These are phyloP conservation scores for Tretioscincus oriximinensis DNA, from an alignment of 2,113 vertebrate species.

Conservation along the genomic window DNA sequence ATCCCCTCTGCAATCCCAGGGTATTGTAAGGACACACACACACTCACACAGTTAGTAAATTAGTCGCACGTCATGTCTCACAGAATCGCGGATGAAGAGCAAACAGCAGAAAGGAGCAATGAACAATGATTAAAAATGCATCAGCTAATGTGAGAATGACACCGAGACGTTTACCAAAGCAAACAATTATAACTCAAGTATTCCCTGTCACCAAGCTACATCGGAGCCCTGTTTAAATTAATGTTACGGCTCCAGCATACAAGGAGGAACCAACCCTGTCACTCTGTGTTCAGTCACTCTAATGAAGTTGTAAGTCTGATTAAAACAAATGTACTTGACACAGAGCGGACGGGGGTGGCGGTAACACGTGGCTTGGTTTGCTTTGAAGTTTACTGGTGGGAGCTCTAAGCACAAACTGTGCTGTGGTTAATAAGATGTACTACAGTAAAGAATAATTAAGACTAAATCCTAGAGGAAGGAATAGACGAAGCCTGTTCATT, in stretches of 20 bases:
- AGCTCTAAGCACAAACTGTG: slow-evolving; percentile 25
- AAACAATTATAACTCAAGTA: slow-evolving; percentile 9
- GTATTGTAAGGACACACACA: not conserved
- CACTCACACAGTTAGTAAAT: not conserved
- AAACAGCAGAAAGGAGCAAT: slow-evolving; percentile 30
- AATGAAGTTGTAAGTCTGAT: slow-evolving; percentile 47
- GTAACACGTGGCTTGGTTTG: not conserved
- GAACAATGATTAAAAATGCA: slow-evolving; percentile 32
- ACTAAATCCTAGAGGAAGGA: slow-evolving; percentile 21
- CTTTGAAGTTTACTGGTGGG: slow-evolving; percentile 38
- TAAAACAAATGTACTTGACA: slow-evolving; percentile 42
- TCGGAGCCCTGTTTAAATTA: slow-evolving; percentile 39
- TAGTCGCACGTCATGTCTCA: not conserved
- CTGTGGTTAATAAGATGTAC: slow-evolving; percentile 39
- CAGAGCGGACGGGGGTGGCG: fast-evolving
- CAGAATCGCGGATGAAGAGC: slow-evolving; percentile 15
- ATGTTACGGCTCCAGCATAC: not conserved
- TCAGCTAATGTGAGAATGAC: not conserved
- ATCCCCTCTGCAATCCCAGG: not conserved
- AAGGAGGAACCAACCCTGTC: slow-evolving; percentile 13
- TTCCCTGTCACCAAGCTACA: slow-evolving; percentile 14
- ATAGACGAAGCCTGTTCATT: not conserved
- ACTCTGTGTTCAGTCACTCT: slow-evolving; percentile 24
- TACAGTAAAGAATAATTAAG: slow-evolving; percentile 50
- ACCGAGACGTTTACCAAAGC: not conserved